These are phyloP conservation scores for Perodicticus potto DNA, from an alignment of 2,797 vertebrate genomes.

Conservation along the genomic window DNA sequence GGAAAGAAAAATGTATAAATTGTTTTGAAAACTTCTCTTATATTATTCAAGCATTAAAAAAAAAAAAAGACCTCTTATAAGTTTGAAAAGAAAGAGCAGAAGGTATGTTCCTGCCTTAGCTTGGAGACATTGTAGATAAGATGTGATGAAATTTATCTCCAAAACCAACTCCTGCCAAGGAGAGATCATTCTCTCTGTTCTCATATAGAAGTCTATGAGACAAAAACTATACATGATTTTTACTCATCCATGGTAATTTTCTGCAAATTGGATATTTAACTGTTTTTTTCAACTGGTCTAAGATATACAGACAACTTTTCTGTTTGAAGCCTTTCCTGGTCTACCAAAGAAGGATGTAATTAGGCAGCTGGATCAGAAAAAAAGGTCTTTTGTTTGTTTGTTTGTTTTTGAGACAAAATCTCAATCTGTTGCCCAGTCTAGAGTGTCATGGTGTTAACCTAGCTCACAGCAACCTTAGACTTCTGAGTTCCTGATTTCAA, in stretches of 20 bases:
- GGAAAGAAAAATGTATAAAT: not conserved
- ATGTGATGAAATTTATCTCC: not conserved
- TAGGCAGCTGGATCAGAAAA: not conserved
- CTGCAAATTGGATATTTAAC: not conserved
- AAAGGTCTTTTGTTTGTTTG: no score
- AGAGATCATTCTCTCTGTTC: not conserved
- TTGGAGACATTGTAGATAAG: not conserved
- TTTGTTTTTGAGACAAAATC: no score
- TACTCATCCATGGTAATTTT: not conserved
- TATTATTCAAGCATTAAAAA: not conserved
- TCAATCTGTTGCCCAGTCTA: no score
- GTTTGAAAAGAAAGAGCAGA: not conserved
- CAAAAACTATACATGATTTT: not conserved
- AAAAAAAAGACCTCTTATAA: not conserved
- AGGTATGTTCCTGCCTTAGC: not conserved
- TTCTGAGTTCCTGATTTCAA: no score
- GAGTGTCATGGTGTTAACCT: no score
- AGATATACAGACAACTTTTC: not conserved
- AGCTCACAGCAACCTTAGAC: no score
- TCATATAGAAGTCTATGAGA: not conserved
- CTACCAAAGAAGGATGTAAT: not conserved
- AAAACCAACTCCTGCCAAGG: not conserved
- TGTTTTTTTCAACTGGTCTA: not conserved
- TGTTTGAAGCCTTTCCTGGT: not conserved
- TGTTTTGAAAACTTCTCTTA: constrained; percentile 46